Percentiles rank a stretch among this genome's conserved stretches.
Conservation (phyloP, 2,888 invertebrate species). For the Crossocerus cetratus region DNA sequence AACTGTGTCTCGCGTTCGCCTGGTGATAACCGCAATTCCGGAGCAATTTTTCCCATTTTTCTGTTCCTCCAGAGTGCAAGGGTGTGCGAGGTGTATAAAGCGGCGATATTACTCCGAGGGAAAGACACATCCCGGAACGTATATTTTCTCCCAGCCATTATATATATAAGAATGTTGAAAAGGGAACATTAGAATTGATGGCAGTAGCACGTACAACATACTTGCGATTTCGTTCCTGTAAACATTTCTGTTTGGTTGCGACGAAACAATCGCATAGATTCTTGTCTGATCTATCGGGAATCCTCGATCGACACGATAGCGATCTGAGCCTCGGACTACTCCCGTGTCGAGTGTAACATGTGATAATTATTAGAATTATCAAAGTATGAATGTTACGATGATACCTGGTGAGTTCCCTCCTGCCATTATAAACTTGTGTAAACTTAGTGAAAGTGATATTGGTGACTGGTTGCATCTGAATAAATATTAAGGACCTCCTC, state of each 20-base stretch:
- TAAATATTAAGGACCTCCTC: too few species aligned
- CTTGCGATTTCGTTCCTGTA: conserved; percentile 56
- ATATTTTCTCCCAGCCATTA: neutral
- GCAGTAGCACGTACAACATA: conserved; percentile 46
- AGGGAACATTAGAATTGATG: conserved; percentile 38
- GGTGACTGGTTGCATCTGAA: neutral
- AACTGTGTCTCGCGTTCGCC: neutral
- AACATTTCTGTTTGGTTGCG: conserved; percentile 56
- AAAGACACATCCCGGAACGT: neutral
- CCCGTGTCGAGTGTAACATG: conserved; percentile 32
- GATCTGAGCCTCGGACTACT: neutral
- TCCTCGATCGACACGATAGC: conserved; percentile 14
- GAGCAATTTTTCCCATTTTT: neutral
- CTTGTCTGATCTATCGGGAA: conserved; percentile 2
- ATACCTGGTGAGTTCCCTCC: conserved; percentile 53
- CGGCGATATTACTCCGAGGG: neutral
- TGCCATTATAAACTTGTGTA: conserved; percentile 45
- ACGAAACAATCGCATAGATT: conserved; percentile 34
- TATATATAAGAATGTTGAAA: neutral
- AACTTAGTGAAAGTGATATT: conserved; percentile 10
- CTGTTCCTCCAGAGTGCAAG: neutral
- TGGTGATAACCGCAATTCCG: neutral
- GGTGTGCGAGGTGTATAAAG: neutral
- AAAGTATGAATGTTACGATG: conserved; percentile 50
- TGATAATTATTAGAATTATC: conserved; percentile 39